Base-by-base conservation (phyloP, 2,797 vertebrate genomes). In the Anomalospiza imberbis region DNA sequence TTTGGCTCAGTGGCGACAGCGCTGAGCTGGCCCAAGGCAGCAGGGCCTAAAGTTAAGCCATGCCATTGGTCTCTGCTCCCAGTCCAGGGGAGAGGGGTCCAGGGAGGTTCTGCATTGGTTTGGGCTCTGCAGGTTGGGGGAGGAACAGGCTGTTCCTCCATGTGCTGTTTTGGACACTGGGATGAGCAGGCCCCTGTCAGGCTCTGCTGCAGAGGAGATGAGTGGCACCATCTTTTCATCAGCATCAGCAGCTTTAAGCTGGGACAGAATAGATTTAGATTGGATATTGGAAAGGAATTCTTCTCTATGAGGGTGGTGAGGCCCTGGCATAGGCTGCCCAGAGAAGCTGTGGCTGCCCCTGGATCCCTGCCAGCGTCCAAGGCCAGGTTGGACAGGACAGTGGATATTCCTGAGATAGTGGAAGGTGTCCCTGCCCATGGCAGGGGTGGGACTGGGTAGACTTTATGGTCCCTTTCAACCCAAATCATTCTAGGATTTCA, bases 1-100 rank as follows among this genome's bases (percentile, higher is more conserved):
- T 58, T 91, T 67, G 87, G 48, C 84, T 75, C 3, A 1, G 44
- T 0, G 6, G 40, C 0, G 1, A 66, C n/a, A 26, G 20, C 26
- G 71, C 90, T 91, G 82, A 87, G 67, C 74, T 60, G 72, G 88
- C 75, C 88, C 55, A 34, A 76, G 91, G 78, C 79, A 65, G 18
- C 12, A 67, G 57, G 70, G 44, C 72, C 86, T 55, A 4, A 74
- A 80, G 79, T 67, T 32, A 91, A 89, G 72, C 45, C 21, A n/a
- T 3, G 1, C 29, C 50, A 40, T 28, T 4, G 3, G 34, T 58
- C 79, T 76, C 60, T 34, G 45, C 70, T 73, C 54, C 60, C 66
- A 65, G 24, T 28, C 21, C 2, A 6, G 32, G n/a, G 7, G 2
- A 81, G 19, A 68, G 47, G 45, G 45, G 25, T 12, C 38, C 32